A percentile compares a stretch with the other conserved stretches of the same genome.
Conservation (phyloP, 35 echinoderm and acorn worm genomes). For the Stichopus chloronotus region DNA sequence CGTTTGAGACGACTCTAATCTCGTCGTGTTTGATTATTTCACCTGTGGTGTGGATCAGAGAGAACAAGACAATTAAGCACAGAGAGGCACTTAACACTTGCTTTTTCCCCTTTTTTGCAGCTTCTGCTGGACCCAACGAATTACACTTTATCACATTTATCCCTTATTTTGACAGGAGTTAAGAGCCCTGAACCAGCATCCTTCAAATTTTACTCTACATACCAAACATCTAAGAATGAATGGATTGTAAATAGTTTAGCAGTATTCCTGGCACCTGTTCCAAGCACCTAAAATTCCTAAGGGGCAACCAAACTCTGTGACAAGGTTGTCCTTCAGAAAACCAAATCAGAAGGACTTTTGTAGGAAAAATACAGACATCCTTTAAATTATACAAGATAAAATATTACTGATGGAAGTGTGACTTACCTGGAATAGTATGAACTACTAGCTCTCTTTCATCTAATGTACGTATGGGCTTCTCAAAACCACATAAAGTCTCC, state of each 20-base stretch:
- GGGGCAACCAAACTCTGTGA: no score
- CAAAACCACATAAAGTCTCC: constrained; percentile 92
- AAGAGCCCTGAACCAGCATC: no score
- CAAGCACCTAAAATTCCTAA: no score
- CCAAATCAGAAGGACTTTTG: background rate
- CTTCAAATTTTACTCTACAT: no score
- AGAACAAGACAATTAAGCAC: background rate
- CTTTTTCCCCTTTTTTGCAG: no score
- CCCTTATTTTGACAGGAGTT: no score
- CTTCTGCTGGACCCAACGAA: background rate
- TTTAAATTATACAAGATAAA: background rate
- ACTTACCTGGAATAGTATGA: constrained; percentile 74
- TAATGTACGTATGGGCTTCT: constrained; percentile 79
- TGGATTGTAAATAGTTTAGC: no score
- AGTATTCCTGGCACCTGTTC: no score
- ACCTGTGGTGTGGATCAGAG: constrained; percentile 41
- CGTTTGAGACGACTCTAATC: constrained; percentile 71
- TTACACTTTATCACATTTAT: no score
- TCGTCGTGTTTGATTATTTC: constrained; percentile 91
- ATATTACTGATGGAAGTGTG: no score
- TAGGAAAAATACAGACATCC: background rate
- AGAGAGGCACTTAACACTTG: background rate
- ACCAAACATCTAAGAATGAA: no score
- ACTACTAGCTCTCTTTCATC: constrained; percentile 85
- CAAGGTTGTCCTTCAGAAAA: no score